A percentile compares a stretch with the other conserved stretches of the same genome.
phyloP scores from a whole-genome alignment of 2,797 vertebrate species.

The Cacajao melanocephalus region DNA sequence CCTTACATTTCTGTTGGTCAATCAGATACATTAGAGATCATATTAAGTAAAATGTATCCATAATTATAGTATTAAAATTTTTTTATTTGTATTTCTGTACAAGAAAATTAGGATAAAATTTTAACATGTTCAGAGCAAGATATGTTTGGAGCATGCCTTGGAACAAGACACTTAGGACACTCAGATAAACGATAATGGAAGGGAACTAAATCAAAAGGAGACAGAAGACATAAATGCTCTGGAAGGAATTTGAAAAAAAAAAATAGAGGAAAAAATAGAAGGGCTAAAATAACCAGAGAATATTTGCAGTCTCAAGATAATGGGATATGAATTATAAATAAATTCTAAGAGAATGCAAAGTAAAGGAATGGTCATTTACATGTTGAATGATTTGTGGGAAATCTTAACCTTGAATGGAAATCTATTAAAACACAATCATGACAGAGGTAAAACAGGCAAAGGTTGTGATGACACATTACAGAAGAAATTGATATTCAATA shows the following conservation, averaged over 20 bases:
- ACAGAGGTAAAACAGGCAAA: background rate
- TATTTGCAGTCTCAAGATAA: background rate
- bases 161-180: background rate
- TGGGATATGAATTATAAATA: slow-evolving; percentile 51
- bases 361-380: background rate
- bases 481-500: background rate
- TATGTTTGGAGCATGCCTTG: background rate
- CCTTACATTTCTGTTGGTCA: background rate
- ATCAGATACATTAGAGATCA: background rate
- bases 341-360: slow-evolving; percentile 5
- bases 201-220: background rate
- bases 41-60: background rate
- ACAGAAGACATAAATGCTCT: background rate
- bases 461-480: background rate
- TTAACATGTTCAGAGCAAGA: background rate
- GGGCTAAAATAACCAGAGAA: slow-evolving; percentile 12
- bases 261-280: background rate
- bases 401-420: background rate
- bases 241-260: background rate
- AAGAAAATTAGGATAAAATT: background rate
- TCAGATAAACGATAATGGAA: background rate
- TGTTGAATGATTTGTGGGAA: background rate
- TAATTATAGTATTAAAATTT: background rate
- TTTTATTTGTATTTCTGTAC: background rate
- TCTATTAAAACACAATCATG: background rate